These are phyloP conservation scores for Anabacerthia variegaticeps DNA, from an alignment of 2,797 vertebrate species.

Conservation along the genomic window DNA sequence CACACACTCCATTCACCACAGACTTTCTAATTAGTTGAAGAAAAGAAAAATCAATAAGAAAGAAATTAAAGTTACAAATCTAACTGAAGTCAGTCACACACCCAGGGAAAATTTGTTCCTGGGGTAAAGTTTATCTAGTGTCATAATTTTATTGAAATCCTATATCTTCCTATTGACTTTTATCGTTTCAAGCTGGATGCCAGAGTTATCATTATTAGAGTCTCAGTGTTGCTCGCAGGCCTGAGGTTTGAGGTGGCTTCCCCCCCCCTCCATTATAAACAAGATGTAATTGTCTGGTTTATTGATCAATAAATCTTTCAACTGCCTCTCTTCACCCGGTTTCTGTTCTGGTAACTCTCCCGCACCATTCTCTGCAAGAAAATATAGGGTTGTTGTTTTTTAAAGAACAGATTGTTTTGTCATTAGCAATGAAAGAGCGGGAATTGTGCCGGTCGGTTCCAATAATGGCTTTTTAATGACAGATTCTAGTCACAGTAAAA, in stretches of 20 bases:
- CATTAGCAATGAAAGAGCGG: conserved; percentile 55
- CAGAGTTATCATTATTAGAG: conserved; percentile 70
- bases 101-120: conserved; percentile 75
- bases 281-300: conserved; percentile 74
- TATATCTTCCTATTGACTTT: conserved; percentile 82
- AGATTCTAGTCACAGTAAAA: conserved; percentile 39
- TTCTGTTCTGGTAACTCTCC: conserved; percentile 24
- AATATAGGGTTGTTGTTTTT: conserved; percentile 5
- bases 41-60: conserved; percentile 76
- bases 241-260: conserved; percentile 28
- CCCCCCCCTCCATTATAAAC: conserved; percentile 63
- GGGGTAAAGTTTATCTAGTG: conserved; percentile 78
- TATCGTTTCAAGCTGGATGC: conserved; percentile 72
- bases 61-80: conserved; percentile 84
- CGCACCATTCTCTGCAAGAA: conserved; percentile 13
- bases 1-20: background rate
- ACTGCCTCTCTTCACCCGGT: conserved; percentile 13
- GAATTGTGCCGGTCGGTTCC: conserved; percentile 8
- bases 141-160: conserved; percentile 85
- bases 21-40: conserved; percentile 70
- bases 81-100: conserved; percentile 73
- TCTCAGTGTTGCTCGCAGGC: conserved; percentile 38
- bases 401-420: conserved; percentile 65
- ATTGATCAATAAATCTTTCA: conserved; percentile 79
- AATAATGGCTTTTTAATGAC: conserved; percentile 72